phyloP scores from a whole-genome alignment of 2,888 invertebrate genomes.

The Coenonympha glycerion region DNA sequence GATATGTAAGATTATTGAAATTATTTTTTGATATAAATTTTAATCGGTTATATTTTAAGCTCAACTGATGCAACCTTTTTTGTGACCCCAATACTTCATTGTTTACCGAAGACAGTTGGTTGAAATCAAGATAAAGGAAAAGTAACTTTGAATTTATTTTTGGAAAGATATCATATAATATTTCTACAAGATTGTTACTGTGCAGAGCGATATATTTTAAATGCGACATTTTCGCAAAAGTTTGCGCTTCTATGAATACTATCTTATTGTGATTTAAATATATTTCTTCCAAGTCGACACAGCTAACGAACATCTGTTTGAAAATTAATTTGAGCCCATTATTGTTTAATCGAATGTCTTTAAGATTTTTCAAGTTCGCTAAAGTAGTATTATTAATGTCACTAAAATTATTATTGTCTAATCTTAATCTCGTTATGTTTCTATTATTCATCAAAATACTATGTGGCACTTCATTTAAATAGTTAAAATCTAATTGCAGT shows the following conservation, averaged over 20 bases:
- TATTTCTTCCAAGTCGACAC: conserved; percentile 84
- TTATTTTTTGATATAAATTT: conserved; percentile 81
- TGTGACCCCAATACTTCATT: conserved; percentile 85
- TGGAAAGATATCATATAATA: conserved; percentile 88
- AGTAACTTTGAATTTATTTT: conserved; percentile 81
- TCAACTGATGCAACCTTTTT: conserved; percentile 87
- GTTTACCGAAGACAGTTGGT: conserved; percentile 82
- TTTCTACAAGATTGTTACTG: conserved; percentile 83
- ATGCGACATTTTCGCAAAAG: conserved; percentile 82
- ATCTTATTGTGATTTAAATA: conserved; percentile 92
- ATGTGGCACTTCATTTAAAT: conserved; percentile 86
- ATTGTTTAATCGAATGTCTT: conserved; percentile 88
- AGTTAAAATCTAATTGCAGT: conserved; percentile 89
- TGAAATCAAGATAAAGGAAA: conserved; percentile 86
- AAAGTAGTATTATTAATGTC: conserved; percentile 87
- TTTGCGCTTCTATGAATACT: conserved; percentile 85
- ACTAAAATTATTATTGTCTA: conserved; percentile 89
- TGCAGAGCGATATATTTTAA: conserved; percentile 90
- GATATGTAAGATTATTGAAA: conserved; percentile 83
- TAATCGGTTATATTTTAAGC: conserved; percentile 86
- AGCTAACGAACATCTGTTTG: conserved; percentile 84
- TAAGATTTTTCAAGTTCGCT: conserved; percentile 80
- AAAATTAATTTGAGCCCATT: conserved; percentile 85
- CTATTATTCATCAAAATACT: conserved; percentile 85
- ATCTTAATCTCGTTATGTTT: conserved; percentile 84